Evolutionary conservation across 2,113 vertebrate genomes (phyloP), one percentile per base, ranked within the genome.

Genomic region (Lophochroa leadbeateri): DNA sequence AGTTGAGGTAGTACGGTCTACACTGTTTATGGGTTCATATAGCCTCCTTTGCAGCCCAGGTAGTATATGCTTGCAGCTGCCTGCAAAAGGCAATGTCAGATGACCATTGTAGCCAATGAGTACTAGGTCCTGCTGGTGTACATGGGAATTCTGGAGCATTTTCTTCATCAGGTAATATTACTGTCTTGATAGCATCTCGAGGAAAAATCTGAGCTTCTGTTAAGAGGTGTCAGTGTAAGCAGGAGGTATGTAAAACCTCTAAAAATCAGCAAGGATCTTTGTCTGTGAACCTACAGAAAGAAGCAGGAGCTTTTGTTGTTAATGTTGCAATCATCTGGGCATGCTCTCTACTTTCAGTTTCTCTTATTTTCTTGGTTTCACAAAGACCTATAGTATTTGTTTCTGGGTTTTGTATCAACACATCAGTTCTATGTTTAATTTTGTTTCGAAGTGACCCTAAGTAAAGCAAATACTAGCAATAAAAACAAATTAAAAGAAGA

Each of bases 401-500:
- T 91, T 81, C 28, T 47, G 29, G 0, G 8, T 76, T 64, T 94
- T 63, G 3, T 70, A 72, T 72, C 79, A 90, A 71, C 37, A 33
- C 4, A 64, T 39, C 31, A 6, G 6, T 72, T 84, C 95, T 88
- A 64, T 84, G 83, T 88, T 89, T 79, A 29, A 49, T 84, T 95
- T 92, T 9, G 11, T 82, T 86, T 84, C 47, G 72, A 58, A 91
- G 41, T 87, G 24, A 90, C 72, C 53, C 25, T 64, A 91, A 86
- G 67, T 68, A 63, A 85, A 81, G 68, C 28, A 92, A 91, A 94
- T 75, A 19, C 28, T 53, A 82, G 41, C 77, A 90, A 61, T 83
- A 82, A 89, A 94, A 78, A 11, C 49, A 75, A 91, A 91, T 90
- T 88, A 82, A 95, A 92, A 79, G 41, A 68, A 70, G 14, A 80